These are phyloP conservation scores for Smutsia gigantea DNA, from an alignment of 2,797 vertebrate species.

Conservation along the genomic window DNA sequence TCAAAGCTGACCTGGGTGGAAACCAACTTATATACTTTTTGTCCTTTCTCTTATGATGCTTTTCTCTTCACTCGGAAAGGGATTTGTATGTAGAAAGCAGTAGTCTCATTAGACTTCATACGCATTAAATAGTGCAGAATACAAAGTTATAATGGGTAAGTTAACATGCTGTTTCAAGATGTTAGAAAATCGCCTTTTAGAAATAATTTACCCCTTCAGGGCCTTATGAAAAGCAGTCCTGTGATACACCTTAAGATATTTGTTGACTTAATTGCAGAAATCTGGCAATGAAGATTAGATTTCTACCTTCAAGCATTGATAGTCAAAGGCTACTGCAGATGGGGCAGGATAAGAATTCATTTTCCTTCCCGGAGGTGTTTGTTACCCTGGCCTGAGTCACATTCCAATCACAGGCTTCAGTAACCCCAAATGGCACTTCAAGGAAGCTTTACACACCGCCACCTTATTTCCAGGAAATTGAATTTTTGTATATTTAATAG, in stretches of 20 bases:
- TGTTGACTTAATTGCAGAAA: constrained; percentile 66
- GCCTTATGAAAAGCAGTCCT: constrained; percentile 43
- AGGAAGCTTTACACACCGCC: neutral
- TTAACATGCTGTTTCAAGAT: constrained; percentile 43
- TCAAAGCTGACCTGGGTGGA: constrained; percentile 7
- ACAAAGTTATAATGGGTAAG: neutral
- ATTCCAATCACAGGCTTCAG: neutral
- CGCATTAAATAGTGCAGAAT: neutral
- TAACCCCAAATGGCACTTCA: neutral
- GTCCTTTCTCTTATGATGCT: neutral
- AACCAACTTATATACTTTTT: constrained; percentile 13
- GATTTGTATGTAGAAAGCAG: constrained; percentile 36
- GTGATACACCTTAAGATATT: neutral
- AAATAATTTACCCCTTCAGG: constrained; percentile 41
- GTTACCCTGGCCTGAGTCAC: neutral
- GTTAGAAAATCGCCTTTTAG: constrained; percentile 57
- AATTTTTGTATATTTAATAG: neutral
- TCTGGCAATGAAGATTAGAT: neutral
- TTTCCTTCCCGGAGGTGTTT: neutral
- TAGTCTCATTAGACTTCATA: constrained; percentile 32
- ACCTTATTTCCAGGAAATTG: neutral
- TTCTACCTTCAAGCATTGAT: constrained; percentile 2
- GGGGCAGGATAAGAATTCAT: neutral
- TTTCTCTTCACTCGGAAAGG: constrained; percentile 42
- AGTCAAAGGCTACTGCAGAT: neutral